Evolutionary conservation across 2,113 vertebrate species (phyloP).

Genomic region (Ovis canadensis): DNA sequence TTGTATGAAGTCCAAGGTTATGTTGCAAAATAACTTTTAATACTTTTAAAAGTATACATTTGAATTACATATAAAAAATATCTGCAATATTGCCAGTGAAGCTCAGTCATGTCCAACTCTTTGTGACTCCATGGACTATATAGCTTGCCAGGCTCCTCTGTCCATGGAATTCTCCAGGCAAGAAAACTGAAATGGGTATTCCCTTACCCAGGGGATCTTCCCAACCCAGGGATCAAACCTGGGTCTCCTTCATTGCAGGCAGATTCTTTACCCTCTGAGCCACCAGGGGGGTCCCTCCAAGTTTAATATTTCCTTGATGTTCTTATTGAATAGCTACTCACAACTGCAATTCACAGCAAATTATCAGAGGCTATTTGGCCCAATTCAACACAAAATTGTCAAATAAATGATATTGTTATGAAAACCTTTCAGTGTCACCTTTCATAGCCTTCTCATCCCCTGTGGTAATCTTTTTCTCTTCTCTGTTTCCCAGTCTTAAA

Average conservation of each 20-base stretch:
- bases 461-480: neutral
- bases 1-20: neutral
- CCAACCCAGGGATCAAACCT: neutral
- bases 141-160: neutral
- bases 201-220: neutral
- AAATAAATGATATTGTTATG: neutral
- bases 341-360: neutral
- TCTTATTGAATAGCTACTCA: neutral
- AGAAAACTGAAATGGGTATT: neutral
- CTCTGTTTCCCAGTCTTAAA: neutral
- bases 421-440: neutral
- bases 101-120: neutral
- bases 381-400: neutral
- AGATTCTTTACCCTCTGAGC: neutral
- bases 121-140: neutral
- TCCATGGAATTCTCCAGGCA: neutral
- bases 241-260: neutral
- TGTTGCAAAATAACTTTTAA: neutral
- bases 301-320: neutral
- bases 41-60: conserved; percentile 2
- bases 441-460: neutral
- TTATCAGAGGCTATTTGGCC: neutral
- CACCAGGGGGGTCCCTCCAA: neutral
- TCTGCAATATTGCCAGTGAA: neutral
- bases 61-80: neutral